Percentiles rank a stretch among this genome's conserved stretches.
Conservation (phyloP, 2,888 invertebrate genomes). For the Timema cristinae region DNA sequence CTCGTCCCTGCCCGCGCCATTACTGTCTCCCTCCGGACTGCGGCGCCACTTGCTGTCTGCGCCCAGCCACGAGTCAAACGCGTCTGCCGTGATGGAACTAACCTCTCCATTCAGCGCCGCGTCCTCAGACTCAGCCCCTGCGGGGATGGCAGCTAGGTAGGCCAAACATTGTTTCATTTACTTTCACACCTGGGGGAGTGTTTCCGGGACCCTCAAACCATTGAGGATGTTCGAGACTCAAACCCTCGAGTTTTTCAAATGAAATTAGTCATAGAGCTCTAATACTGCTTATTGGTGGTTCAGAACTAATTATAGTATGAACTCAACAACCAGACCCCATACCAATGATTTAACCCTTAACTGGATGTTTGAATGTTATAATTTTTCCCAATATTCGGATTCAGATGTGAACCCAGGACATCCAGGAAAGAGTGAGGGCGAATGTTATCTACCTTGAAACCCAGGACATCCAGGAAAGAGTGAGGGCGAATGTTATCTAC, state of each 20-base stretch:
- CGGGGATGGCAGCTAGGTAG: background rate
- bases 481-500: background rate
- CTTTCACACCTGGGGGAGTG: constrained; percentile 17
- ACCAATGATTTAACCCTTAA: too few species aligned
- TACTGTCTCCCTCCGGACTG: constrained; percentile 67
- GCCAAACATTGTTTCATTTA: constrained; percentile 31
- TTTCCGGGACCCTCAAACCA: too few species aligned
- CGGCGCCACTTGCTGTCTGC: constrained; percentile 65
- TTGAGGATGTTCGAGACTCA: background rate
- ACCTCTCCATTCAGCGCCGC: constrained; percentile 22
- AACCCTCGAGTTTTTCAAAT: too few species aligned
- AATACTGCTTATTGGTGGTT: too few species aligned
- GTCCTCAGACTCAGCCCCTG: constrained; percentile 14
- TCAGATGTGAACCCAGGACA: too few species aligned
- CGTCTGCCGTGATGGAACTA: constrained; percentile 32
- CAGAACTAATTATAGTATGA: too few species aligned
- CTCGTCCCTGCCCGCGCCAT: constrained; percentile 18
- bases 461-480: too few species aligned
- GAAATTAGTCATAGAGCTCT: too few species aligned
- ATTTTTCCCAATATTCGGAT: too few species aligned
- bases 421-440: background rate
- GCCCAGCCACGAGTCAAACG: constrained; percentile 59
- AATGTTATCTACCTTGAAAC: constrained; percentile 10
- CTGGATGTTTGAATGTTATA: too few species aligned
- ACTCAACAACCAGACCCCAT: too few species aligned